These are phyloP conservation scores for Pantelozetes paolii DNA, from an alignment of 2,888 invertebrate species.

Conservation along the genomic window DNA sequence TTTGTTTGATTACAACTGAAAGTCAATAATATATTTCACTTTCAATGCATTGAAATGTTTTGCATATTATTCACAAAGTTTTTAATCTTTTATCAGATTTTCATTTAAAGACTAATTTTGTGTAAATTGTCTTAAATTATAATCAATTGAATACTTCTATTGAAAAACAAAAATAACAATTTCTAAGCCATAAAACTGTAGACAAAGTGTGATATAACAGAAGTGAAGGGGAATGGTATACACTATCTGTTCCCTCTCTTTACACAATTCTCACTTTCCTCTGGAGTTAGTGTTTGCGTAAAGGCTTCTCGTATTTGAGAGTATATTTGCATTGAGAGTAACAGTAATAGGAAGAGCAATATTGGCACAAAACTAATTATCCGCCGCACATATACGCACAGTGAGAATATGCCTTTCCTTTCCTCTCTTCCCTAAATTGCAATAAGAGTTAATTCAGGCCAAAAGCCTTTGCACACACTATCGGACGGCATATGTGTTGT, in stretches of 20 bases:
- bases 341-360: constrained; percentile 31
- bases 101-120: constrained; percentile 14
- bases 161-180: constrained; percentile 6
- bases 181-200: constrained; percentile 13
- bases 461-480: neutral
- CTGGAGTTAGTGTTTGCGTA: constrained; percentile 20
- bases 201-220: neutral
- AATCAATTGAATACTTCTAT: neutral
- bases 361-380: constrained; percentile 38
- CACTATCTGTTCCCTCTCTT: neutral
- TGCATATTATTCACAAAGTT: too few relatives aligned
- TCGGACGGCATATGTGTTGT: constrained; percentile 4
- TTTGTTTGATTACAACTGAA: too few relatives aligned
- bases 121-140: constrained; percentile 10
- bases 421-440: constrained; percentile 24
- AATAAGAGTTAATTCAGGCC: constrained; percentile 34
- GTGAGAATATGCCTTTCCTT: neutral
- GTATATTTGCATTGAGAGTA: constrained; percentile 31
- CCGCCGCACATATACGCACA: constrained; percentile 26
- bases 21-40: too few relatives aligned
- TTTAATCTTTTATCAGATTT: neutral
- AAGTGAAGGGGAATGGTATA: too few relatives aligned
- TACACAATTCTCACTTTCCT: neutral
- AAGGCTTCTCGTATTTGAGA: constrained; percentile 6
- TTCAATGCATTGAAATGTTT: too few relatives aligned